phyloP scores from a whole-genome alignment of 2,888 invertebrate genomes.

The Gymnoscelis rufifasciata region DNA sequence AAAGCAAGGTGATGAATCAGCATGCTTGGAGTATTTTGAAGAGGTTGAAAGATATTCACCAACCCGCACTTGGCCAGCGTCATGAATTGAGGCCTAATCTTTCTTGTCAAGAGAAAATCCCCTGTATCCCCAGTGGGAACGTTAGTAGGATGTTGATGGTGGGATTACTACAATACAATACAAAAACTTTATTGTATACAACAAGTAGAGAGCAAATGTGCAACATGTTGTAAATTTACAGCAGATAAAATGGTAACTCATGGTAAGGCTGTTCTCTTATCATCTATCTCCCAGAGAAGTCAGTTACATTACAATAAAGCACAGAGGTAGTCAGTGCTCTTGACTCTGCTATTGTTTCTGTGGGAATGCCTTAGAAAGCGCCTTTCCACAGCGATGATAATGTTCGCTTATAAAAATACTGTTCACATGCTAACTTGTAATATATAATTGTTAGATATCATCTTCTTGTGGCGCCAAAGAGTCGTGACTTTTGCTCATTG shows the following conservation, averaged over 20 bases:
- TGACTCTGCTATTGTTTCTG: constrained; percentile 59
- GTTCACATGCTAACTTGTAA: constrained; percentile 44
- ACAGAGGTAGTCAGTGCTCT: constrained; percentile 41
- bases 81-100: no score
- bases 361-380: constrained; percentile 70
- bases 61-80: no score
- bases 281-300: background rate
- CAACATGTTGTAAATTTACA: no score
- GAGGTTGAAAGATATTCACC: no score
- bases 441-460: constrained; percentile 36
- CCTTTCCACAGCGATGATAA: constrained; percentile 53
- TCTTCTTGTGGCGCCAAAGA: constrained; percentile 28
- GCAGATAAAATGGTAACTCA: background rate
- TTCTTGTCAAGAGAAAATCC: no score
- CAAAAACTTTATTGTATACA: no score
- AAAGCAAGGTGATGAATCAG: no score
- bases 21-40: no score
- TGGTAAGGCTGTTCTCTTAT: background rate
- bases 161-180: no score
- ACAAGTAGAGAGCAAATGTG: no score
- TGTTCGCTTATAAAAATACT: constrained; percentile 42
- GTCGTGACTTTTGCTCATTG: background rate
- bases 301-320: constrained; percentile 21
- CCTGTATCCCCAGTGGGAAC: no score
- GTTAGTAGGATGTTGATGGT: no score